Evolutionary conservation across 1,140 invertebrate genomes (phyloP), one percentile per base, ranked within the genome.

Genomic region (Luehdorfia chinensis): DNA sequence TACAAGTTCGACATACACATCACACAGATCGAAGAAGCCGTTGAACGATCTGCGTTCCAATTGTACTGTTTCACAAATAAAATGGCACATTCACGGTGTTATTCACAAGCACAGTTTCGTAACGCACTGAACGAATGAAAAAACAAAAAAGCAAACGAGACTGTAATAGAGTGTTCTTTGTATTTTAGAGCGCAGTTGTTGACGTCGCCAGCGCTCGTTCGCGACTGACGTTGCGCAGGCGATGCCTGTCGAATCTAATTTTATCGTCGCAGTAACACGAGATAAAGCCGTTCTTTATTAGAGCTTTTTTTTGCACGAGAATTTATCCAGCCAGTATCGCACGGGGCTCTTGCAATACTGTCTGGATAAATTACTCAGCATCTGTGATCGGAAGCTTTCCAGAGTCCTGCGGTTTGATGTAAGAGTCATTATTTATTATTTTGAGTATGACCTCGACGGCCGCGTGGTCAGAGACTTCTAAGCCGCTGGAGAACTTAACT

Each of bases 181-280:
- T 11, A 25, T 19, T 28, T 15, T 46, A 30, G 30, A 43, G 39
- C 14, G 34, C 12, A 27, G 23, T 47, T 52, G 25, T 54, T 27
- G 32, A 18, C 69, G 69, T 61, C 56, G 66, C 66, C 68, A 69
- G 66, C 59, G 66, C 72, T 65, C 47, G 51, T 43, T 62, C 59
- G 68, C 76, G 78, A 83, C 75, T 80, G 69, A 56, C 50, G 50
- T 45, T 66, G 67, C 66, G 66, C 65, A 58, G 48, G 67, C 56
- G 59, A 58, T 54, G 52, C 69, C 55, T 51, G 50, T 59, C 64
- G 64, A 66, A 73, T 84, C 78, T 84, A 84, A 84, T 79, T 83
- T 79, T 83, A 80, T 77, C 80, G 67, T 59, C 63, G 61, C 56
- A 83, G 80, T 84, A 84, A 84, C 69, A 81, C 80, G 80, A 84